A percentile compares a stretch with the other conserved stretches of the same genome.
These are phyloP conservation scores for Microcebus jonahi DNA, from an alignment of 2,113 vertebrate species.

Conservation along the genomic window DNA sequence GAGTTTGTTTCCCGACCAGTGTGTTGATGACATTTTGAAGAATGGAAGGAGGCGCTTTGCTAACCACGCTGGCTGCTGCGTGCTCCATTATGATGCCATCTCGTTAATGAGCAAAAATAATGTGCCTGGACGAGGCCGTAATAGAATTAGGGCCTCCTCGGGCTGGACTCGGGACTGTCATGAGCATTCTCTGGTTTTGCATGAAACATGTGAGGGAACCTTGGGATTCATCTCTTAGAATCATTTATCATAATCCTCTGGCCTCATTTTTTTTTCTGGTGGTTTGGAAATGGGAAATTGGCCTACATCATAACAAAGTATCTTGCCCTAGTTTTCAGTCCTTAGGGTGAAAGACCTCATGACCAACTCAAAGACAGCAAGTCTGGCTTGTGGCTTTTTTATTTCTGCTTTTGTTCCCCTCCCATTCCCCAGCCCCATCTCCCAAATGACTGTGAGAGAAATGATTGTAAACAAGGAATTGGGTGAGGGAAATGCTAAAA, in stretches of 20 bases:
- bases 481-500: neutral
- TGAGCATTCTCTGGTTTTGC: slow-evolving; percentile 46
- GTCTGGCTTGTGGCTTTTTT: neutral
- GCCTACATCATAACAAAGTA: slow-evolving; percentile 10
- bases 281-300: slow-evolving; percentile 37
- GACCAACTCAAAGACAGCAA: slow-evolving; percentile 28
- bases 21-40: slow-evolving; percentile 88
- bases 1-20: slow-evolving; percentile 89
- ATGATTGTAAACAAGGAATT: neutral
- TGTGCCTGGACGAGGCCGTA: slow-evolving; percentile 76
- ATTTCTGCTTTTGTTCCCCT: neutral
- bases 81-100: slow-evolving; percentile 84
- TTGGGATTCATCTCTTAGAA: neutral
- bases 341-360: neutral
- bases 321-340: slow-evolving; percentile 30
- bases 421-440: too few relatives aligned
- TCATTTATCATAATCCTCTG: slow-evolving; percentile 37
- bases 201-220: neutral
- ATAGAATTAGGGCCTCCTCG: slow-evolving; percentile 79
- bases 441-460: neutral
- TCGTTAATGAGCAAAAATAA: slow-evolving; percentile 88
- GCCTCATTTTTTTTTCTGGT: neutral
- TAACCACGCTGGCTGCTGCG: slow-evolving; percentile 85
- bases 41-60: slow-evolving; percentile 86
- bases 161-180: slow-evolving; percentile 42